Conservation (phyloP, 1,140 invertebrate species). For the Coptotermes formosanus region DNA sequence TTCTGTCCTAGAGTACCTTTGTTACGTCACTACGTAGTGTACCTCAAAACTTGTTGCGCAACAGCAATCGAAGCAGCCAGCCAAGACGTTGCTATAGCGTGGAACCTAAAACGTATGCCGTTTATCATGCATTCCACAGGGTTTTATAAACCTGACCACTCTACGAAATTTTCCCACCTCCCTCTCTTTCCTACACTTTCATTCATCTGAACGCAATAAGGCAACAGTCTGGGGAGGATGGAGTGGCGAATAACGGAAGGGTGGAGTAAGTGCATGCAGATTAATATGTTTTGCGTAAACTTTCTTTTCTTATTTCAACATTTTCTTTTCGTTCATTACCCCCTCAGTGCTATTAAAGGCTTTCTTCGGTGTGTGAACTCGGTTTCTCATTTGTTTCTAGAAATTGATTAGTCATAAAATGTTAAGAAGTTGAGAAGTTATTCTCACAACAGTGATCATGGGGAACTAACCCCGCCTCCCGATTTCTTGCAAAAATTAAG, state of each 20-base stretch:
- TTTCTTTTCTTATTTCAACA: neutral
- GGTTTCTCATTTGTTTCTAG: neutral
- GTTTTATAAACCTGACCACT: neutral
- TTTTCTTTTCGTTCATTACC: neutral
- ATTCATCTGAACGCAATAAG: neutral
- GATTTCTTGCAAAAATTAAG: neutral
- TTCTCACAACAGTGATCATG: neutral
- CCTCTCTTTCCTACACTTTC: neutral
- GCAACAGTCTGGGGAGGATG: neutral
- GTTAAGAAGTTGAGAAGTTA: neutral
- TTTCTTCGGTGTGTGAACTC: neutral
- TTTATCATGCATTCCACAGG: neutral
- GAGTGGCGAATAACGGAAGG: neutral
- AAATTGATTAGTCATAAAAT: constrained; percentile 6
- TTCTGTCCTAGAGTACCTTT: no score
- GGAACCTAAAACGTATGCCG: neutral
- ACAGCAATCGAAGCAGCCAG: no score
- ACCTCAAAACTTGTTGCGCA: no score
- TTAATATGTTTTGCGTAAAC: neutral
- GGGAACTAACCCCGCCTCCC: neutral
- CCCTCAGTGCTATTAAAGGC: neutral
- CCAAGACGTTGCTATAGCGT: neutral
- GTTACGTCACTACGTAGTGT: no score
- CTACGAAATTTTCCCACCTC: neutral
- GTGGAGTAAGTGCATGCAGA: neutral